These are phyloP conservation scores for Agrotis puta DNA, from an alignment of 2,888 invertebrate species.

Conservation along the genomic window DNA sequence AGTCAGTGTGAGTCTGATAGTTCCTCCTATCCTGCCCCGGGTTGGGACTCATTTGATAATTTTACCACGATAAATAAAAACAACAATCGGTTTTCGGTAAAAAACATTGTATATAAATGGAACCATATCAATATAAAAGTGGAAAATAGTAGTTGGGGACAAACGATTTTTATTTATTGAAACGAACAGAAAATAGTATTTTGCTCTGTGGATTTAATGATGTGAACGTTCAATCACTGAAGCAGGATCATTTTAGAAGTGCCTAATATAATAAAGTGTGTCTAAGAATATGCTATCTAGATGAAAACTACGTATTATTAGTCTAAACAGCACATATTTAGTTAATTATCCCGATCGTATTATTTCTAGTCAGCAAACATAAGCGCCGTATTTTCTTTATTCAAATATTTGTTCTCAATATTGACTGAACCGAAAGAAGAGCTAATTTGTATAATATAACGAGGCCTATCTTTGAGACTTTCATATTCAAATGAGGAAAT, in stretches of 20 bases:
- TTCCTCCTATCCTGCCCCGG: too few species aligned
- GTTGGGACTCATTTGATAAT: too few species aligned
- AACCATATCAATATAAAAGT: too few species aligned
- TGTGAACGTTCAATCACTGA: background rate
- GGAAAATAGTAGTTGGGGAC: too few species aligned
- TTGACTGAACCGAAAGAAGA: background rate
- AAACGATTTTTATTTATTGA: too few species aligned
- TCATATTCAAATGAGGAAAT: constrained; percentile 30
- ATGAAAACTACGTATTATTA: background rate
- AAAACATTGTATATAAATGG: too few species aligned
- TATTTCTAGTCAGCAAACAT: background rate
- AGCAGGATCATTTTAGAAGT: background rate
- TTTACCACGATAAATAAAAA: too few species aligned
- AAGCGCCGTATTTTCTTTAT: background rate
- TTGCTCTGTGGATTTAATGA: background rate
- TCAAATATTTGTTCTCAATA: constrained; percentile 15
- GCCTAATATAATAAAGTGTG: background rate
- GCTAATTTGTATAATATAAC: background rate
- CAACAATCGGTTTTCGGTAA: too few species aligned
- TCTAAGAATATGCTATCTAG: background rate
- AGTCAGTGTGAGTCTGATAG: too few species aligned
- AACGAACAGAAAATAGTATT: too few species aligned
- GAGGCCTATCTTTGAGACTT: constrained; percentile 4
- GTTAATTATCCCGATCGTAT: background rate
- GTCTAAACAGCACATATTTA: background rate